These are phyloP conservation scores for Sylvia borin DNA, from an alignment of 2,797 vertebrate species.

Conservation along the genomic window DNA sequence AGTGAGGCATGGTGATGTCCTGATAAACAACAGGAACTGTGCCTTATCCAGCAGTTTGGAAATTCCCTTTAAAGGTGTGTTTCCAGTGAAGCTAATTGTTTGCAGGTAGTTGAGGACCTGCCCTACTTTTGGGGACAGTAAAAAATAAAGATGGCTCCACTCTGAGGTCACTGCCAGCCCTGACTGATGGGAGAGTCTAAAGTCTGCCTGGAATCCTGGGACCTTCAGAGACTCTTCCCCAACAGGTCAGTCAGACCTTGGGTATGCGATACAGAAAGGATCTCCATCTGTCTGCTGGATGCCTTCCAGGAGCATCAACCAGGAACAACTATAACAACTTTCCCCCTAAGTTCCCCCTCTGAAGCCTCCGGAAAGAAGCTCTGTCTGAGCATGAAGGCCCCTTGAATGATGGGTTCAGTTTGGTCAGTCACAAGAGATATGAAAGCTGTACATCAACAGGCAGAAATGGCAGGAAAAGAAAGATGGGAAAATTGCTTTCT, in stretches of 20 bases:
- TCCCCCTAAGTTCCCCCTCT: too few species aligned
- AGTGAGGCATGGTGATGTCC: neutral
- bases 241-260: neutral
- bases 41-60: neutral
- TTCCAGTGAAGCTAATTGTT: neutral
- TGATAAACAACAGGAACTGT: neutral
- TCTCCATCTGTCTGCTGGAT: neutral
- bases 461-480: neutral
- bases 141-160: neutral
- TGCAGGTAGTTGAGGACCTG: neutral
- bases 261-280: neutral
- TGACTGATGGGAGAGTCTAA: neutral
- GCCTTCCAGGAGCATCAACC: neutral
- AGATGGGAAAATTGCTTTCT: neutral
- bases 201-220: neutral
- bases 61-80: neutral
- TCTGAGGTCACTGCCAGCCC: neutral
- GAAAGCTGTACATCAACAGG: neutral
- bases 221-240: neutral
- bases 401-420: neutral
- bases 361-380: neutral
- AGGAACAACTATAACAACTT: neutral
- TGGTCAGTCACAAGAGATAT: neutral
- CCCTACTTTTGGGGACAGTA: accelerated
- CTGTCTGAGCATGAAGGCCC: neutral